Conservation (phyloP, 2,888 invertebrate genomes). For the Oxyteleia sp. region DNA sequence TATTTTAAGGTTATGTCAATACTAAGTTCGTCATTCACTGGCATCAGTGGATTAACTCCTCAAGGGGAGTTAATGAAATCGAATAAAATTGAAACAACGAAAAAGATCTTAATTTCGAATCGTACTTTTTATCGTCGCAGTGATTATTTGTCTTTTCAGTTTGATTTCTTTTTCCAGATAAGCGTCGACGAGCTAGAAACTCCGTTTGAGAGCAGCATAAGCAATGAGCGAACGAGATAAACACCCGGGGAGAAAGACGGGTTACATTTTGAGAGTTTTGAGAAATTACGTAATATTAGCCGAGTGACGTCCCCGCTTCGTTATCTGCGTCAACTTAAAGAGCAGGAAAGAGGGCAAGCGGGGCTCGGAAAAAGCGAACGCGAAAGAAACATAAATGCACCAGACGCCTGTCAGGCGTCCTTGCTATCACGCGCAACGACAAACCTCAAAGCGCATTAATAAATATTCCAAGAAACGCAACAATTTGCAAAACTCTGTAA, state of each 20-base stretch:
- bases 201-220: slow-evolving; percentile 63
- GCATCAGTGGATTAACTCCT: too few relatives aligned
- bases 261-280: slow-evolving; percentile 75
- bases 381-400: slow-evolving; percentile 53
- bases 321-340: slow-evolving; percentile 72
- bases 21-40: too few relatives aligned
- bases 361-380: slow-evolving; percentile 27
- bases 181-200: slow-evolving; percentile 75
- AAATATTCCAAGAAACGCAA: too few relatives aligned
- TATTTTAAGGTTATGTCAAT: too few relatives aligned
- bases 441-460: too few relatives aligned
- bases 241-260: slow-evolving; percentile 12
- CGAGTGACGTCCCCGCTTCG: slow-evolving; percentile 82
- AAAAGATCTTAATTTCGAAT: slow-evolving; percentile 34
- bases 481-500: too few relatives aligned
- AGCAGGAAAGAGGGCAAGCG: slow-evolving; percentile 45
- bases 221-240: slow-evolving; percentile 46
- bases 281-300: slow-evolving; percentile 86
- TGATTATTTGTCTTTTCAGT: slow-evolving; percentile 85
- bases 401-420: too few relatives aligned
- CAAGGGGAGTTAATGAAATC: slow-evolving; percentile 1
- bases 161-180: slow-evolving; percentile 65
- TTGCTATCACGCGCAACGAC: too few relatives aligned
- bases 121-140: slow-evolving; percentile 60
- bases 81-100: slow-evolving; percentile 1